These are phyloP conservation scores for Leuciscus waleckii DNA, from an alignment of 2,797 vertebrate genomes.

Conservation along the genomic window DNA sequence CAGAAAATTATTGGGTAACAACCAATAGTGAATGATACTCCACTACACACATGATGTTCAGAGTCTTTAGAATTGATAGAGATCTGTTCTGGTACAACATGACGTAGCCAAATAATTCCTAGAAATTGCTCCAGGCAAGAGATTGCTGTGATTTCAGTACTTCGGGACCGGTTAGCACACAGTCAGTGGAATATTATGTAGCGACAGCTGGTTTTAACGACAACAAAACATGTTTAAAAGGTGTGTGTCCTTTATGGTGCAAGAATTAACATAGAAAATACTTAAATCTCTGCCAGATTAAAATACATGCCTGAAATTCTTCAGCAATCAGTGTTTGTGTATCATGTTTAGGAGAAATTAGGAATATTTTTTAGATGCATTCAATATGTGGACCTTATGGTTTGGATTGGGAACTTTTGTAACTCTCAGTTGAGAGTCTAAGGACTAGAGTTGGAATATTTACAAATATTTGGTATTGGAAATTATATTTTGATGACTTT, in stretches of 20 bases:
- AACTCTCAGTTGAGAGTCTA: not conserved
- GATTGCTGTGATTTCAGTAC: not conserved
- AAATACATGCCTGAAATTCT: not conserved
- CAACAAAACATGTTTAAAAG: not conserved
- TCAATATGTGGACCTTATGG: not conserved
- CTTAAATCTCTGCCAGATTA: constrained; percentile 26
- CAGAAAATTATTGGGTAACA: not conserved
- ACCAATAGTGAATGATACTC: not conserved
- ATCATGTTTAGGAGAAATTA: not conserved
- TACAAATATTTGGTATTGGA: not conserved
- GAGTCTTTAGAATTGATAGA: not conserved
- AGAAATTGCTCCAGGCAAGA: not conserved
- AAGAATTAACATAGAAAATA: not conserved
- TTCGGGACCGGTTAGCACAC: not conserved
- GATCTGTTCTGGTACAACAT: not conserved
- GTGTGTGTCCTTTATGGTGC: not conserved
- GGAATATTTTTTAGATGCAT: not conserved
- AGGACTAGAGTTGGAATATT: not conserved
- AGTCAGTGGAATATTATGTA: not conserved
- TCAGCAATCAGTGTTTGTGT: constrained; percentile 3
- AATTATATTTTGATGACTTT: not conserved
- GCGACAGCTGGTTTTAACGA: not conserved
- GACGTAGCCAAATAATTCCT: not conserved
- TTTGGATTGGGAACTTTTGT: constrained; percentile 1
- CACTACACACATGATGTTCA: not conserved